Evolutionary conservation across 37 sponge, comb jelly and placozoan genomes (phyloP).

Genomic region (Sycon ciliatum): DNA sequence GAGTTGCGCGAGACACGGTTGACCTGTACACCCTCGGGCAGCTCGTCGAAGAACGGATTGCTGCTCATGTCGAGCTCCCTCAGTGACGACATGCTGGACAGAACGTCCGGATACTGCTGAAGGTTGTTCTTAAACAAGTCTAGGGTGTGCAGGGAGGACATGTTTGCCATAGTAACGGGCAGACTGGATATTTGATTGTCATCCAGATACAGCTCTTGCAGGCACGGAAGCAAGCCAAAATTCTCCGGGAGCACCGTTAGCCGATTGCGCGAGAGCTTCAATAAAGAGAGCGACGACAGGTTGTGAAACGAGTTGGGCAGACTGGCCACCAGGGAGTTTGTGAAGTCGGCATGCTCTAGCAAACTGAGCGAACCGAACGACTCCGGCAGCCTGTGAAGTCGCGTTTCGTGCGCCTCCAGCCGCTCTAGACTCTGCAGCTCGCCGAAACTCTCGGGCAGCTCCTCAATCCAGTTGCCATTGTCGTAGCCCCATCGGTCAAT

Average conservation of each 20-base stretch:
- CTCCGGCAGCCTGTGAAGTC: not conserved
- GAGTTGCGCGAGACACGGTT: too few relatives aligned
- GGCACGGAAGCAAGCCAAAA: not conserved
- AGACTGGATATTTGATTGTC: not conserved
- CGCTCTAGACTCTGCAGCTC: not conserved
- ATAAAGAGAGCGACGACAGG: not conserved
- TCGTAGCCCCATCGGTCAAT: not conserved
- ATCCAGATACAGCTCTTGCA: not conserved
- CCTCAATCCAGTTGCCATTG: conserved; percentile 1
- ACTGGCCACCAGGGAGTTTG: not conserved
- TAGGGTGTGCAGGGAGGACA: not conserved
- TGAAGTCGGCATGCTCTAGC: not conserved
- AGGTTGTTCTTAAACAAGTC: not conserved
- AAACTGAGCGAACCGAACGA: not conserved
- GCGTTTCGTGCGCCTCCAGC: not conserved
- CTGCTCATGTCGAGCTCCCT: not conserved
- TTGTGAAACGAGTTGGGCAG: conserved; percentile 1
- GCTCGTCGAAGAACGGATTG: not conserved
- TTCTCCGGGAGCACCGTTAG: not conserved
- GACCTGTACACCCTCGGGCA: too few relatives aligned
- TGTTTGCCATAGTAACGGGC: not conserved
- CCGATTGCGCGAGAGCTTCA: not conserved
- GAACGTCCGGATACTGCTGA: not conserved
- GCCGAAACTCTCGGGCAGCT: not conserved
- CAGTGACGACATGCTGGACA: not conserved